Conservation (phyloP, 2,888 invertebrate genomes). For the Prenolepis imparis region DNA sequence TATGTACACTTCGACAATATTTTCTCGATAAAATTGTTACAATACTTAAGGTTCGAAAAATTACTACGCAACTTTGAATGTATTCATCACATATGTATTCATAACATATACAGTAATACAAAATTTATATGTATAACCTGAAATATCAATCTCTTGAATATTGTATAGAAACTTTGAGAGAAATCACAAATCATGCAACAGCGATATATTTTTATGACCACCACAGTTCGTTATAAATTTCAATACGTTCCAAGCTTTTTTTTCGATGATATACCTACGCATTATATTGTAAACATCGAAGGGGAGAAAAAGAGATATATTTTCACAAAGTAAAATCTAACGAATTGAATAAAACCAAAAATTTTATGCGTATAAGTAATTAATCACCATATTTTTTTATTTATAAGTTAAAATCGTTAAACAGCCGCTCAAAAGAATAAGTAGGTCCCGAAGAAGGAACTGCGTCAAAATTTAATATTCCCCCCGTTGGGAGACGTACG, state of each 20-base stretch:
- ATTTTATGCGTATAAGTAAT: slow-evolving; percentile 14
- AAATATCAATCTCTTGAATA: not conserved
- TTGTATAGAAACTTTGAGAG: not conserved
- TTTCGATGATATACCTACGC: not conserved
- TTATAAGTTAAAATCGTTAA: slow-evolving; percentile 22
- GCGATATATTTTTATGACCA: slow-evolving; percentile 25
- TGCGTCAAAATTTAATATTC: slow-evolving; percentile 67
- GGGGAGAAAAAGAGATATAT: not conserved
- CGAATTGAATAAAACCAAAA: not conserved
- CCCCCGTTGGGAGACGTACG: slow-evolving; percentile 49
- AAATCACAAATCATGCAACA: slow-evolving; percentile 17
- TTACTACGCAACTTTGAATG: not conserved
- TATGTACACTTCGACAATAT: not conserved
- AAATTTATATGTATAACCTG: not conserved
- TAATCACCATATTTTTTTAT: slow-evolving; percentile 34
- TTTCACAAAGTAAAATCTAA: not conserved
- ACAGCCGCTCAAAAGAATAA: slow-evolving; percentile 18
- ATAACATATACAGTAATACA: not conserved
- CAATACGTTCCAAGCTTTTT: slow-evolving; percentile 20
- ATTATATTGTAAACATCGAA: slow-evolving; percentile 25
- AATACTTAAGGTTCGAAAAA: not conserved
- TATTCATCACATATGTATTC: not conserved
- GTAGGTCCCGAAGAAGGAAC: slow-evolving; percentile 30
- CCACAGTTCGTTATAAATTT: slow-evolving; percentile 27
- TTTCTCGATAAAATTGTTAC: not conserved